Base-by-base conservation (phyloP, 2,888 invertebrate genomes). In the Caradrina kadenii region DNA sequence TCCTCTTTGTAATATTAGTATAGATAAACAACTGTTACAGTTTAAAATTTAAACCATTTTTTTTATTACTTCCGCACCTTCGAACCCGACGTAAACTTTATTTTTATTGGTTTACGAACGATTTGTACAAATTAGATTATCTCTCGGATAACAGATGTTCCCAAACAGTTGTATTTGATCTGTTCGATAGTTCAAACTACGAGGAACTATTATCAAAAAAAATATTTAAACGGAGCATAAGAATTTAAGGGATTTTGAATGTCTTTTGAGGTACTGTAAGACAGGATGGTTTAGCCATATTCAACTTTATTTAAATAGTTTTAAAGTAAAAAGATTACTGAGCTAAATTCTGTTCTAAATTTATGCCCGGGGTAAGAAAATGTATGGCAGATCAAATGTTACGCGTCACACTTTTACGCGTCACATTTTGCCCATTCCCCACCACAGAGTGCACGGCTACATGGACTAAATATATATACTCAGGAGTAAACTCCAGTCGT, bases 41-140 rank as follows among this genome's bases (percentile, higher is more conserved):
- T 79, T 80, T 73, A 73, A 75, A 70, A 15, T 69, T 76, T 83
- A 81, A 86, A 80, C 69, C 76, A n/a, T 81, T 39, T 39, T 83
- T 86, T 86, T 69, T 83, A 68, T 74, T 53, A 67, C 73, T 85
- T 84, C 86, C 86, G 81, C 77, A 70, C 67, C 81, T 67, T 48
- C 68, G 71, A 77, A 80, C 79, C 72, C 55, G 17, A 67, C 52
- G 73, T 80, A 84, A 84, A 86, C 82, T 90, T 90, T 89, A 91
- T 89, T 92, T 91, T 92, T 91, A 92, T 92, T 86, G 87, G 83
- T 81, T 88, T 86, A 88, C 82, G 81, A 89, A 77, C 91, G 89
- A 93, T 93, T 93, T 90, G 88, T 86, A 88, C 91, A 94, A 94
- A 94, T 94, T 94, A 91, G 93, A 94, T 94, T 94, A 94, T 88